Evolutionary conservation across 2,888 invertebrate genomes (phyloP).

Genomic region (Brassicogethes aeneus): DNA sequence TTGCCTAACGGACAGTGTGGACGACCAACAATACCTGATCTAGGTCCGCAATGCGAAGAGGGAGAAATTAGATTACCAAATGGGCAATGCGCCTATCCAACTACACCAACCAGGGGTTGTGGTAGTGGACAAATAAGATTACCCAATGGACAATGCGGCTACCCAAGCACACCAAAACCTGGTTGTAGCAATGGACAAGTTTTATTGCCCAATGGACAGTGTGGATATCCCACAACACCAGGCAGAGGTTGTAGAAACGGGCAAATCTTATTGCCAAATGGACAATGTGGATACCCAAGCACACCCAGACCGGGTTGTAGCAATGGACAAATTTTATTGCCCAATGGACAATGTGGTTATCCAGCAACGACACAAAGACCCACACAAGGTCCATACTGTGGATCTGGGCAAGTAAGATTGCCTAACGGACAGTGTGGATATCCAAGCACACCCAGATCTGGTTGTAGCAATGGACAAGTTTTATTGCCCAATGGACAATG

Average conservation of each 20-base stretch:
- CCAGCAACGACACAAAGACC: constrained; percentile 1
- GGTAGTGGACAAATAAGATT: constrained; percentile 7
- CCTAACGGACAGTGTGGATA: constrained; percentile 10
- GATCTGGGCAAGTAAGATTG: constrained; percentile 10
- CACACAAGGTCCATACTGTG: constrained; percentile 12
- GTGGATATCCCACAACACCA: constrained; percentile 27
- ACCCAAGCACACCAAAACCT: constrained; percentile 7
- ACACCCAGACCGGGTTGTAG: constrained; percentile 3
- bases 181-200: not conserved
- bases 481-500: constrained; percentile 2
- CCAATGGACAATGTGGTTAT: constrained; percentile 5
- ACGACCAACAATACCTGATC: constrained; percentile 10
- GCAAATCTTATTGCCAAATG: constrained; percentile 10
- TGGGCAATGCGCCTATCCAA: constrained; percentile 16
- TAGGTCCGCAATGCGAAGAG: not conserved
- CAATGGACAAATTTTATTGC: constrained; percentile 4
- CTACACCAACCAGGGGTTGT: constrained; percentile 2
- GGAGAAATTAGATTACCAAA: constrained; percentile 15
- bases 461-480: not conserved
- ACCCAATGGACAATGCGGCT: constrained; percentile 8
- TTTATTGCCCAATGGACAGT: constrained; percentile 22
- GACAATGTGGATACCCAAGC: constrained; percentile 14
- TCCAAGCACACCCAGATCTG: not conserved
- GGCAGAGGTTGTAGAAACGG: not conserved
- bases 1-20: constrained; percentile 12